These are phyloP conservation scores for Andricus quercusramuli DNA, from an alignment of 2,888 invertebrate genomes.

Conservation along the genomic window DNA sequence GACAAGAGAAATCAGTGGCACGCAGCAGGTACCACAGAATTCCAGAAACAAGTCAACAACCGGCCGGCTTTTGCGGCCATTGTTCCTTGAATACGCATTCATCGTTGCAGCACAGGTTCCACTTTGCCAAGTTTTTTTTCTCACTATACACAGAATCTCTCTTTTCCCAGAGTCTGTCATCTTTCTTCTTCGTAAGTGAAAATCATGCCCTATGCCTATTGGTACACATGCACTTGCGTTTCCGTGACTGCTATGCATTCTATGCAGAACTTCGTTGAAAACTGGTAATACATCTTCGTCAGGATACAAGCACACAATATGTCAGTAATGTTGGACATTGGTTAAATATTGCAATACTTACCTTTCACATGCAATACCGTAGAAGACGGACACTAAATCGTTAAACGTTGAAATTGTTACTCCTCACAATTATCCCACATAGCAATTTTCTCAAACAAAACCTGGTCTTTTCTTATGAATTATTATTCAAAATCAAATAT, in stretches of 20 bases:
- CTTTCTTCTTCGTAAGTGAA: background rate
- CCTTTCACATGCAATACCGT: too few relatives aligned
- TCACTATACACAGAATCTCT: background rate
- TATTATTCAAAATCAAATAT: too few relatives aligned
- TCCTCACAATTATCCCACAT: too few relatives aligned
- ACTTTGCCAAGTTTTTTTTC: background rate
- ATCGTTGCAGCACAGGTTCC: background rate
- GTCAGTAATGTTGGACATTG: too few relatives aligned
- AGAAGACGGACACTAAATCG: too few relatives aligned
- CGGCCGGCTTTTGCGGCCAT: background rate
- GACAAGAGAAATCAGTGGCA: background rate
- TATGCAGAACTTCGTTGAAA: background rate
- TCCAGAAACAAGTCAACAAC: slow-evolving; percentile 2
- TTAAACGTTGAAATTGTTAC: too few relatives aligned
- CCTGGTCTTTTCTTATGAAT: too few relatives aligned
- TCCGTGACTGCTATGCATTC: background rate
- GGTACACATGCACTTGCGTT: background rate
- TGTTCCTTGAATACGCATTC: background rate
- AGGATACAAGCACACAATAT: background rate
- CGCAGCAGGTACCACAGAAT: background rate
- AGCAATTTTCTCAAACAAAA: too few relatives aligned
- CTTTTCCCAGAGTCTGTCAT: background rate
- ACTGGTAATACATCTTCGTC: background rate
- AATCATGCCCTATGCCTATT: background rate
- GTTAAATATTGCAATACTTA: background rate